Base-by-base conservation (phyloP, 2,113 vertebrate genomes). In the Ctenodactylus gundi region DNA sequence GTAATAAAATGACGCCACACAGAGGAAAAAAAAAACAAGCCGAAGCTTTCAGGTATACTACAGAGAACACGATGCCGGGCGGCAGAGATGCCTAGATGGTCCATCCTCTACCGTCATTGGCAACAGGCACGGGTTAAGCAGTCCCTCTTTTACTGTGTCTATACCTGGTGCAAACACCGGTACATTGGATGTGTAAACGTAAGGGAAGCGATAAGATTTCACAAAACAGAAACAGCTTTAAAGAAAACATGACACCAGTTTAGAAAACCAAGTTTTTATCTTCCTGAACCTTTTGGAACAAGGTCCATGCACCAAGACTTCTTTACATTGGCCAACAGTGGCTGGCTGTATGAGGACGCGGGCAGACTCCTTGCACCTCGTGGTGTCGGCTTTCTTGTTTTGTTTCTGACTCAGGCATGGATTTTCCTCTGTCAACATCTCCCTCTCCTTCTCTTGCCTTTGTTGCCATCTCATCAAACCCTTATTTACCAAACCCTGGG, bases 301-400 rank as follows among this genome's bases (percentile, higher is more conserved):
- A 51, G 6, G 21, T 57, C 29, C 9, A 8, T 23, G 27, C 11
- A 34, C 57, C 0, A 1, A 23, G 23, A 10, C 25, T 76, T 72
- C 65, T 96, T 57, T 27, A 36, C 39, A 67, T 2, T 9, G 2
- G 18, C 57, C n/a, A 12, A 31, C 4, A 6, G 6, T 23, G 9
- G 2, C 1, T 23, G 9, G 2, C 1, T 15, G 2, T 14, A 12
- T 6, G 4, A 4, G 39, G 31, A 31, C 29, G n/a, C 0, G 7
- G 41, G 2, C 60, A 51, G 58, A 44, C 14, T 15, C n/a, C 60
- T 23, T 13, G 82, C 21, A 34, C 27, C 21, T 8, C 14, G 3
- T 7, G 0, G 10, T 5, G 13, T 27, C 14, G 25, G n/a, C n/a
- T n/a, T n/a, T n/a, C n/a, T n/a, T 21, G 34, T 44, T 83, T 70